A percentile compares a stretch with the other conserved stretches of the same genome.
Conservation (phyloP, 2,888 invertebrate species). For the Geophilus truncorum region DNA sequence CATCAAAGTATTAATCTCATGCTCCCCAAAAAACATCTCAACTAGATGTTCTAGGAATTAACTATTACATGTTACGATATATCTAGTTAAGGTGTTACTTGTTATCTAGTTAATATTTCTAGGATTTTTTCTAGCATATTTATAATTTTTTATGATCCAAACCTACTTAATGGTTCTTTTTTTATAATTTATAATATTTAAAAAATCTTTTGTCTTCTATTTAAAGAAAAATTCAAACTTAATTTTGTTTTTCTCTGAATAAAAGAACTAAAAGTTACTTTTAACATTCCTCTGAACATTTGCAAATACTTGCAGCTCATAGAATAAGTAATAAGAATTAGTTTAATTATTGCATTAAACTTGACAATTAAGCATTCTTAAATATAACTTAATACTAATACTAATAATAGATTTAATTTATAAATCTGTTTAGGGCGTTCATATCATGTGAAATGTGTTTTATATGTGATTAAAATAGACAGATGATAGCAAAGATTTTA, state of each 20-base stretch:
- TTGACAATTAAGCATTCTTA: not conserved
- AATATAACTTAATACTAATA: not conserved
- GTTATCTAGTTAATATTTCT: conserved; percentile 19
- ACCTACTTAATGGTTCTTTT: conserved; percentile 4
- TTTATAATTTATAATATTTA: not conserved
- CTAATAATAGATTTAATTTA: not conserved
- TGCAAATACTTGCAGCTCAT: conserved; percentile 5
- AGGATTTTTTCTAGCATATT: conserved; percentile 2
- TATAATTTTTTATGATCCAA: not conserved
- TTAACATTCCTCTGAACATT: conserved; percentile 7
- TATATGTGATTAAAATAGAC: not conserved
- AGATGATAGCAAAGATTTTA: not conserved
- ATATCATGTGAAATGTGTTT: conserved; percentile 10
- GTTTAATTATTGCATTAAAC: not conserved
- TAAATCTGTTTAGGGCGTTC: conserved; percentile 10
- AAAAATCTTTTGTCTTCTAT: not conserved
- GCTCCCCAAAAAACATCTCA: conserved; percentile 15
- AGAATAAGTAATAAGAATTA: not conserved
- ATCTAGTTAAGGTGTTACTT: conserved; percentile 15
- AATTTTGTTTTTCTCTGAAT: conserved; percentile 16
- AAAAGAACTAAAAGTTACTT: not conserved
- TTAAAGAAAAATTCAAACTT: not conserved
- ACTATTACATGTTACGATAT: conserved; percentile 3
- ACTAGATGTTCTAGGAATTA: not conserved
- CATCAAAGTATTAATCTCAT: conserved; percentile 15